phyloP scores from a whole-genome alignment of 2,888 invertebrate species.

The Hemithea aestivaria region DNA sequence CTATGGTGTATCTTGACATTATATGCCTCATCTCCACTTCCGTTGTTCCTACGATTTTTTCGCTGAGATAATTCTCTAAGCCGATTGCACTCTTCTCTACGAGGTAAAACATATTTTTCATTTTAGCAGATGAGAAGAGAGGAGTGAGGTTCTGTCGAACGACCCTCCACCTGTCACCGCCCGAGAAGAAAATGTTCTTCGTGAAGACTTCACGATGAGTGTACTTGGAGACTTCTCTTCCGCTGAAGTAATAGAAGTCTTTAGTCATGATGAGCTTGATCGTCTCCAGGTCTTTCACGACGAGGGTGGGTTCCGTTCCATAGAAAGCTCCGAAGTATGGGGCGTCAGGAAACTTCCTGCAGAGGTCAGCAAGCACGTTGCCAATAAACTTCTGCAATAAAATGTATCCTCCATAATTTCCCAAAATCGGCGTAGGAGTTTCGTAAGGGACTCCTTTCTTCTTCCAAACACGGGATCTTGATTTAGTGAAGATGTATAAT shows the following conservation, averaged over 20 bases:
- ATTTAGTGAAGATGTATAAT: slow-evolving; percentile 30
- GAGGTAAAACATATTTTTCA: slow-evolving; percentile 60
- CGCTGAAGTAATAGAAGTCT: slow-evolving; percentile 56
- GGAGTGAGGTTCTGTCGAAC: slow-evolving; percentile 54
- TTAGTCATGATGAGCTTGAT: slow-evolving; percentile 49
- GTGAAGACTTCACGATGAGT: slow-evolving; percentile 39
- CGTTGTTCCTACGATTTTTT: slow-evolving; percentile 24
- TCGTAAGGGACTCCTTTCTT: slow-evolving; percentile 39
- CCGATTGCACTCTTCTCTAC: slow-evolving; percentile 39
- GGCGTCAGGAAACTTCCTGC: slow-evolving; percentile 40
- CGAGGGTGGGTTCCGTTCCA: slow-evolving; percentile 53
- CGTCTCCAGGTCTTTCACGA: slow-evolving; percentile 50
- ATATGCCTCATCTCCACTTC: slow-evolving; percentile 37
- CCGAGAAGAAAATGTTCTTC: slow-evolving; percentile 41
- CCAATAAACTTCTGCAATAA: slow-evolving; percentile 36
- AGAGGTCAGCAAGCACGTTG: slow-evolving; percentile 37
- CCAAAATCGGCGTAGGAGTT: slow-evolving; percentile 44
- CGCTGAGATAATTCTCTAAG: slow-evolving; percentile 42
- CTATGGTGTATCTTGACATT: slow-evolving; percentile 50
- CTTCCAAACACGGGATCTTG: slow-evolving; percentile 48
- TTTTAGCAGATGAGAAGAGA: slow-evolving; percentile 54
- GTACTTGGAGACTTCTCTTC: slow-evolving; percentile 46
- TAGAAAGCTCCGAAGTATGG: slow-evolving; percentile 53
- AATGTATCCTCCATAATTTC: slow-evolving; percentile 48
- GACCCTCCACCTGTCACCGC: slow-evolving; percentile 57